Conservation (phyloP, 2,888 invertebrate species). For the Priocnemis perturbator region DNA sequence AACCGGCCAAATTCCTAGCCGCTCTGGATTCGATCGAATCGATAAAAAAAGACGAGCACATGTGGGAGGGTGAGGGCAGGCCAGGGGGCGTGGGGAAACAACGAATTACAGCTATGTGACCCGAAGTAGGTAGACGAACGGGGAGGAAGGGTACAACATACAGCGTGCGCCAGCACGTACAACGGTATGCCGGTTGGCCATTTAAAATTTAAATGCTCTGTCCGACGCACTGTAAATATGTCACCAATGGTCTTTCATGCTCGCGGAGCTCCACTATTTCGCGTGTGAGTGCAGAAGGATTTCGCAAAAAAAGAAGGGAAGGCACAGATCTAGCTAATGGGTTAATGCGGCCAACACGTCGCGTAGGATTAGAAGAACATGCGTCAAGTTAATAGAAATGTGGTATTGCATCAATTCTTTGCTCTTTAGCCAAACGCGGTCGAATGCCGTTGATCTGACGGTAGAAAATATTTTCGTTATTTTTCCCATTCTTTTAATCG, state of each 20-base stretch:
- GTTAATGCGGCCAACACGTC: too few species aligned
- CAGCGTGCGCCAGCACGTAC: constrained; percentile 50
- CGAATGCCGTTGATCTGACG: too few species aligned
- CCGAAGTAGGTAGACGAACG: constrained; percentile 28
- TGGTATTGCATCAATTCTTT: too few species aligned
- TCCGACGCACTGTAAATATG: constrained; percentile 59
- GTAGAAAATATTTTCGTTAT: too few species aligned
- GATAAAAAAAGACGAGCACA: constrained; percentile 45
- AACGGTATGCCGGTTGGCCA: constrained; percentile 61
- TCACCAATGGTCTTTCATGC: constrained; percentile 27
- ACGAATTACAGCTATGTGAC: constrained; percentile 65
- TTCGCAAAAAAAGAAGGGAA: too few species aligned
- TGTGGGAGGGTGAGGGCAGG: constrained; percentile 11
- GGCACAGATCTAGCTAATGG: too few species aligned
- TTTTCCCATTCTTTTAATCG: too few species aligned
- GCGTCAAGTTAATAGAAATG: too few species aligned
- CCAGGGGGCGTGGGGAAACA: constrained; percentile 40
- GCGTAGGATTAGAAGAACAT: too few species aligned
- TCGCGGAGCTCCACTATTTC: neutral
- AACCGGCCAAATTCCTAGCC: constrained; percentile 39
- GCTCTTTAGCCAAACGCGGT: too few species aligned
- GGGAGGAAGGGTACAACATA: constrained; percentile 13
- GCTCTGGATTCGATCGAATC: constrained; percentile 45
- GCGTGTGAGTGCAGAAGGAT: neutral
- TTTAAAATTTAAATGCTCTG: constrained; percentile 69